Conservation (phyloP, 2,113 vertebrate species). For the Aplodontia rufa region DNA sequence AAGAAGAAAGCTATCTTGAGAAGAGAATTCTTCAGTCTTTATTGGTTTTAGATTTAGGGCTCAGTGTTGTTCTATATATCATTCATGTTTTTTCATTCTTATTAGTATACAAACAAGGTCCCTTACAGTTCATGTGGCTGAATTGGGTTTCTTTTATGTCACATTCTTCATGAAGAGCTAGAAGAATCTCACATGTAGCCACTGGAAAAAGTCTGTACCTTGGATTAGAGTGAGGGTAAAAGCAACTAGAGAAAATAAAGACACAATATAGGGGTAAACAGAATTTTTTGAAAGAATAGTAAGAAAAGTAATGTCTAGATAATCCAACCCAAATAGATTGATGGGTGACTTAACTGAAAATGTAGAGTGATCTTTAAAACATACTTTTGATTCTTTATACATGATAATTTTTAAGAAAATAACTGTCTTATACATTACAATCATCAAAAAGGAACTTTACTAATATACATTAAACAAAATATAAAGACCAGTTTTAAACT, state of each 20-base stretch:
- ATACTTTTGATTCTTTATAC: not conserved
- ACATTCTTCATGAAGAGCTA: not conserved
- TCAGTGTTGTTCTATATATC: not conserved
- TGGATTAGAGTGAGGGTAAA: not conserved
- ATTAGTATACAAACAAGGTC: not conserved
- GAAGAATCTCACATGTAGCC: not conserved
- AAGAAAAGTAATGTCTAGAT: not conserved
- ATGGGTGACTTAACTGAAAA: not conserved
- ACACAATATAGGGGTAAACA: not conserved
- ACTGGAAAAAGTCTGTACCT: not conserved
- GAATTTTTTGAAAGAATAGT: not conserved
- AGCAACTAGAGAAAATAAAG: not conserved
- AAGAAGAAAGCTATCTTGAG: not conserved
- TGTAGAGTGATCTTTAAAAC: not conserved
- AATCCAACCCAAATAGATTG: not conserved
- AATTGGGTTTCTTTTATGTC: not conserved
- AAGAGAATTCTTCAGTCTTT: not conserved
- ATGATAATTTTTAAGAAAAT: not conserved
- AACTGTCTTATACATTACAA: not conserved
- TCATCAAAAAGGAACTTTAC: slow-evolving; percentile 22
- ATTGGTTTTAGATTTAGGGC: not conserved
- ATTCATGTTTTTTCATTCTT: not conserved
- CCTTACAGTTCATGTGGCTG: not conserved
- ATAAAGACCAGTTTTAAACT: not conserved
- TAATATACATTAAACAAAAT: slow-evolving; percentile 7